Evolutionary conservation across 2,797 vertebrate genomes (phyloP).

Genomic region (Paedocypris micromegethes): DNA sequence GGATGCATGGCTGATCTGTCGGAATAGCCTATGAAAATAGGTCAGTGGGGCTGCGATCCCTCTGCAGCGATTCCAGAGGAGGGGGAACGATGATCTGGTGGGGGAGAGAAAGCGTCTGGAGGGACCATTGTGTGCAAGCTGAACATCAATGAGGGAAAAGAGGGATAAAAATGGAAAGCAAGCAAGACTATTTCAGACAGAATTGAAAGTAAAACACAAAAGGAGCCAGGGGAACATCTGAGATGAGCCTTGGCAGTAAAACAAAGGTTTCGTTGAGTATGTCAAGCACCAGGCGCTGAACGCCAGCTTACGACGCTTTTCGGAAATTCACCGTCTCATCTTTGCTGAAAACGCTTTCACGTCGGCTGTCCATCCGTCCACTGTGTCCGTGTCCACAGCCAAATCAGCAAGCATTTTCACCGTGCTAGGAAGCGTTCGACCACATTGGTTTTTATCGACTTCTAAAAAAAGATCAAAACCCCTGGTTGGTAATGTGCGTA

Average conservation of each 20-base stretch:
- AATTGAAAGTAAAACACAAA: constrained; percentile 21
- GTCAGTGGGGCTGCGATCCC: constrained; percentile 47
- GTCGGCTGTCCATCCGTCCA: constrained; percentile 17
- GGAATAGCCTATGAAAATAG: constrained; percentile 53
- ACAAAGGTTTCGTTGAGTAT: constrained; percentile 40
- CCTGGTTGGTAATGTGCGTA: constrained; percentile 47
- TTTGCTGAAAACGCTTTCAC: constrained; percentile 16
- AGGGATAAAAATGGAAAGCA: constrained; percentile 12
- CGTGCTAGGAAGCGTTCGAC: constrained; percentile 40
- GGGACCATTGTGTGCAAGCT: constrained; percentile 12
- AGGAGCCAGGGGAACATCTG: constrained; percentile 33
- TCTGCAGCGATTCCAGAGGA: constrained; percentile 8
- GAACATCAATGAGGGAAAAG: constrained; percentile 8
- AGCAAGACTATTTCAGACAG: constrained; percentile 7
- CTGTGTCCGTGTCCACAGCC: constrained; percentile 32
- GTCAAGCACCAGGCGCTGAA: constrained; percentile 21
- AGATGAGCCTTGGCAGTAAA: constrained; percentile 34
- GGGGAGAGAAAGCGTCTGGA: constrained; percentile 9
- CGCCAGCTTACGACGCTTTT: not conserved
- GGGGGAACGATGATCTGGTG: not conserved
- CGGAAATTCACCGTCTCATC: constrained; percentile 13
- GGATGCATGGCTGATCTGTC: constrained; percentile 47
- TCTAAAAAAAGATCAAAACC: constrained; percentile 67
- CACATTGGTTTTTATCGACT: constrained; percentile 64
- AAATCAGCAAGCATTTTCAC: constrained; percentile 32